phyloP scores from a whole-genome alignment of 2,797 vertebrate species.

The Trachurus trachurus region DNA sequence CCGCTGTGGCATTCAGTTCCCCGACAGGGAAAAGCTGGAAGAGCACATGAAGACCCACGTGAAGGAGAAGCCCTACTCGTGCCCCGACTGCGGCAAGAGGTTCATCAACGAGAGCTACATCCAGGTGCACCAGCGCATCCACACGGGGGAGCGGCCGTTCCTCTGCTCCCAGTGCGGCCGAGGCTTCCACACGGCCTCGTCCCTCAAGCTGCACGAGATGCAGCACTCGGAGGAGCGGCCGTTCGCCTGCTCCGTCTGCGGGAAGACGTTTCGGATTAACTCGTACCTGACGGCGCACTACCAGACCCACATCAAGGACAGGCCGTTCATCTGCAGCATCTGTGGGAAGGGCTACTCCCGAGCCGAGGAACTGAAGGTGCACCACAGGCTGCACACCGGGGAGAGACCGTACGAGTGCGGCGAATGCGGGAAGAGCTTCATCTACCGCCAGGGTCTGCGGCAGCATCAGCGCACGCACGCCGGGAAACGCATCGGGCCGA shows the following conservation, averaged over 20 bases:
- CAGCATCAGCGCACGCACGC: conserved; percentile 81
- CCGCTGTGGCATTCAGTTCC: conserved; percentile 72
- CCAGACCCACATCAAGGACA: conserved; percentile 79
- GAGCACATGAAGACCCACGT: conserved; percentile 77
- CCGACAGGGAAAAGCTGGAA: conserved; percentile 68
- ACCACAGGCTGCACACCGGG: conserved; percentile 80
- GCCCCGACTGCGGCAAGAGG: conserved; percentile 80
- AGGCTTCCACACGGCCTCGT: conserved; percentile 75
- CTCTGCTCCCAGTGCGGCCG: conserved; percentile 78
- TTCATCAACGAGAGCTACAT: conserved; percentile 82
- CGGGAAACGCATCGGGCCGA: conserved; percentile 75
- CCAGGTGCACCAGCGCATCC: conserved; percentile 78
- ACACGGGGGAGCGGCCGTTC: conserved; percentile 76
- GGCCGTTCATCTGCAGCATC: conserved; percentile 74
- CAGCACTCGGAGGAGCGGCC: conserved; percentile 77
- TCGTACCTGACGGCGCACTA: conserved; percentile 79
- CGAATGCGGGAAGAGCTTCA: conserved; percentile 81
- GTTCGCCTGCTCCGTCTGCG: conserved; percentile 74
- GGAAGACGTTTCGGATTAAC: conserved; percentile 78
- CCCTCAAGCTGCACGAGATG: conserved; percentile 80
- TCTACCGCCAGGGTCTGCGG: conserved; percentile 80
- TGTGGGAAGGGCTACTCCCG: conserved; percentile 82
- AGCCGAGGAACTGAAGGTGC: conserved; percentile 79
- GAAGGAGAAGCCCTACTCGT: conserved; percentile 79
- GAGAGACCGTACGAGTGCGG: conserved; percentile 78